phyloP scores from a whole-genome alignment of 2,113 vertebrate species.

The Ranitomeya variabilis region DNA sequence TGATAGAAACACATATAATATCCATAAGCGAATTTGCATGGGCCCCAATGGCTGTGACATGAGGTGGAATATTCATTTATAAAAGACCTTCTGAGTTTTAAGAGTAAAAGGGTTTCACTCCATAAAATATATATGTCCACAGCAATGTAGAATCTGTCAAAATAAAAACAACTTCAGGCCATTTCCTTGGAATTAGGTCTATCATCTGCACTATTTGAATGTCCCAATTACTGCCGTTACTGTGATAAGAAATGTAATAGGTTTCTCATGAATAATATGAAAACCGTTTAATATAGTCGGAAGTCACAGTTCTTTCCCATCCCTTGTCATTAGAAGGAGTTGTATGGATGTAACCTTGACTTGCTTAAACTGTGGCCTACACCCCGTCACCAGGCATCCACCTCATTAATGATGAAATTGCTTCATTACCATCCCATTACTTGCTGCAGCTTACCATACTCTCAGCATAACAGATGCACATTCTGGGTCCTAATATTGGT shows the following conservation, averaged over 20 bases:
- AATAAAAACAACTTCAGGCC: slow-evolving; percentile 18
- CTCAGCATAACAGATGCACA: not conserved
- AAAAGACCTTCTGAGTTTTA: not conserved
- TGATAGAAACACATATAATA: no score
- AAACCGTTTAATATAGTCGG: slow-evolving; percentile 11
- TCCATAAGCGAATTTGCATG: not conserved
- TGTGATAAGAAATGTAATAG: slow-evolving; percentile 16
- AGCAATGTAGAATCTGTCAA: not conserved
- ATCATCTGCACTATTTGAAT: not conserved
- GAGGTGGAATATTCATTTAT: not conserved
- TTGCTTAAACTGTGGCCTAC: slow-evolving; percentile 26
- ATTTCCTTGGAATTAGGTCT: not conserved
- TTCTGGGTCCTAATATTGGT: not conserved
- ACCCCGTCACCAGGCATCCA: slow-evolving; percentile 6
- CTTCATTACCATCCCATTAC: slow-evolving; percentile 29
- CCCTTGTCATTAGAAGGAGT: slow-evolving; percentile 10
- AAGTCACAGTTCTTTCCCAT: slow-evolving; percentile 18
- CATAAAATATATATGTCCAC: not conserved
- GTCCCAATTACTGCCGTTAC: not conserved
- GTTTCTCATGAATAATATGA: slow-evolving; percentile 32
- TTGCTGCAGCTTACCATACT: not conserved
- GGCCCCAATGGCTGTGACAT: not conserved
- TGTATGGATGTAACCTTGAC: slow-evolving; percentile 34
- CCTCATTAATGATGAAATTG: slow-evolving; percentile 45
- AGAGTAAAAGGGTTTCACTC: not conserved